phyloP scores from a whole-genome alignment of 1,140 invertebrate genomes.

The Eurosta solidaginis region DNA sequence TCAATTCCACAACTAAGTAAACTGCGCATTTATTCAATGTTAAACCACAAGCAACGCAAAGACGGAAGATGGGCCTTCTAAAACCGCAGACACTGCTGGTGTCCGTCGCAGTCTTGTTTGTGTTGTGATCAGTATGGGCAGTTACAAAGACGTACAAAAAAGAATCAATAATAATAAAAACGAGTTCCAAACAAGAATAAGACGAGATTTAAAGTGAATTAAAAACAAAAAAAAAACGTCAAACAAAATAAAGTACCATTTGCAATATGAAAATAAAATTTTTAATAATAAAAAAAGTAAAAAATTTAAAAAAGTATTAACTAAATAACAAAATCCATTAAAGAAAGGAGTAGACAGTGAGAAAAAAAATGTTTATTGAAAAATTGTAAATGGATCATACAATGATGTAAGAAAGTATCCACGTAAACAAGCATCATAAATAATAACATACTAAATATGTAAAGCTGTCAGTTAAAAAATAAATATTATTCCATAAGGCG shows the following conservation, averaged over 20 bases:
- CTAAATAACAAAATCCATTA: too few species aligned
- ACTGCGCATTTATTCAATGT: conserved; percentile 4
- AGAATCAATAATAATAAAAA: background rate
- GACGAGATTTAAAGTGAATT: background rate
- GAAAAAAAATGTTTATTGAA: too few species aligned
- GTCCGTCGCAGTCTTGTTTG: background rate
- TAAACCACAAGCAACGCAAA: background rate
- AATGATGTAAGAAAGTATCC: too few species aligned
- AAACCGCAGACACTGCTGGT: background rate
- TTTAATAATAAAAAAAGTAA: too few species aligned
- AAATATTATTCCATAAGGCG: background rate
- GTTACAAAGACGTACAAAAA: background rate
- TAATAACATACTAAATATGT: background rate
- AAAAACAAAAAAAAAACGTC: background rate
- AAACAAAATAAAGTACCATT: background rate
- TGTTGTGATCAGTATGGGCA: background rate
- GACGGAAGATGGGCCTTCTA: background rate
- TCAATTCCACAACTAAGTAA: background rate
- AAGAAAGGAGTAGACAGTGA: too few species aligned
- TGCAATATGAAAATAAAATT: too few species aligned
- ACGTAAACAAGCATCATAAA: background rate
- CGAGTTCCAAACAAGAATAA: background rate
- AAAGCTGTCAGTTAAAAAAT: background rate
- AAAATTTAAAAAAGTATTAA: too few species aligned
- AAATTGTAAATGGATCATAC: too few species aligned